Percentiles rank a stretch among this genome's conserved stretches.
phyloP scores from a whole-genome alignment of 1,140 invertebrate genomes.

The Lepidurus arcticus region DNA sequence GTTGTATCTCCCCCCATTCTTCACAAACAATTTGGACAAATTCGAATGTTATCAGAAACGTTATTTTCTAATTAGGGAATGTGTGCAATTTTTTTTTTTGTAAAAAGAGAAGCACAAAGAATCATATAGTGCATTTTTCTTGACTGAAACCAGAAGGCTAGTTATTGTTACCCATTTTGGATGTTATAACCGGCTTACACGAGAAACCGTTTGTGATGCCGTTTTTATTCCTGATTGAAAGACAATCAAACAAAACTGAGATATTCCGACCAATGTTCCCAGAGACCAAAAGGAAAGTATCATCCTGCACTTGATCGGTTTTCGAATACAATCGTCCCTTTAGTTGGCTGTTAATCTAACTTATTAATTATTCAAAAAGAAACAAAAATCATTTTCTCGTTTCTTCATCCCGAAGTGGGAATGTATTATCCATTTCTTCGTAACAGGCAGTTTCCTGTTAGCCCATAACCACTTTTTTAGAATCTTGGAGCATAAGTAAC shows the following conservation, averaged over 20 bases:
- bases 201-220: not conserved
- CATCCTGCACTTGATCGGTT: not conserved
- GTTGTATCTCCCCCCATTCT: not conserved
- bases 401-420: conserved; percentile 6
- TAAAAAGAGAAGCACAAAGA: not conserved
- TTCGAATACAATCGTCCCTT: not conserved
- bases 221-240: not conserved
- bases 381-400: not conserved
- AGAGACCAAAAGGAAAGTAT: not conserved
- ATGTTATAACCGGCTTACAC: conserved; percentile 8
- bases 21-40: not conserved
- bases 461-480: conserved; percentile 19
- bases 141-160: not conserved
- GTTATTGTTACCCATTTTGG: conserved; percentile 11
- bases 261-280: conserved; percentile 13
- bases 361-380: not conserved
- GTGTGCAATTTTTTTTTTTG: not conserved
- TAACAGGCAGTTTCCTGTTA: not conserved
- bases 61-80: not conserved
- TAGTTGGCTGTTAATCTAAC: not conserved
- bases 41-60: not conserved
- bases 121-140: conserved; percentile 5
- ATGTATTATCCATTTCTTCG: not conserved
- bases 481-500: conserved; percentile 8
- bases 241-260: not conserved